Base-by-base conservation (phyloP, 2,113 vertebrate species). In the Nerophis lumbriciformis region DNA sequence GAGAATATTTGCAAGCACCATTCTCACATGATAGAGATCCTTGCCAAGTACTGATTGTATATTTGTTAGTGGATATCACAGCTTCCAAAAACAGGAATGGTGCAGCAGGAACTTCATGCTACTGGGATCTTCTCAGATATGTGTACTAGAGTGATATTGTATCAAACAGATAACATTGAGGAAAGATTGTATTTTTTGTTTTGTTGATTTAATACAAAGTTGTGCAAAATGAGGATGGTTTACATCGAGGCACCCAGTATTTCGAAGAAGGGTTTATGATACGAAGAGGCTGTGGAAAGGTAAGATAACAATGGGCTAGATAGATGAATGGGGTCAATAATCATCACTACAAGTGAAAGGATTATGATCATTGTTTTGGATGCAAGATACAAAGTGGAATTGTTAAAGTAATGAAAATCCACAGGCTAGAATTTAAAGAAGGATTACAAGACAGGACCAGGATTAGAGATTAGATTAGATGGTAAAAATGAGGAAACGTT, bases 141-240 rank as follows among this genome's bases (percentile, higher is more conserved):
- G 61, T 79, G 68, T 80, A 69, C 3, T 3, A 28, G 28, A 28
- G 3, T 28, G 28, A 28, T 64, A 61, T 49, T 75, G 85, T 76
- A 87, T 85, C 80, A 79, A 87, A 86, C 55, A 68, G 70, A 81
- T 78, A 47, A 63, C 48, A 78, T 66, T 76, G 59, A 78, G 74
- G 60, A 75, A 81, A 63, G 61, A 63, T 68, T 62, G 68, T 72
- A 76, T 72, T 56, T 82, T 80, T 71, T 70, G 50, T 77, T 84
- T 85, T 71, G 58, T 49, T 72, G 49, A 71, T 56, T 79, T 35
- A 52, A 72, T 73, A 42, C 36, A 44, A 77, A 67, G 70, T 60
- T 53, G 49, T 53, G 21, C 50, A 66, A 59, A 35, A 36, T 58
- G 14, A 81, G 63, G 72, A 61, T 53, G 52, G 64, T 8, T 47